Base-by-base conservation (phyloP, 2,888 invertebrate genomes). In the Zonitis immaculata region DNA sequence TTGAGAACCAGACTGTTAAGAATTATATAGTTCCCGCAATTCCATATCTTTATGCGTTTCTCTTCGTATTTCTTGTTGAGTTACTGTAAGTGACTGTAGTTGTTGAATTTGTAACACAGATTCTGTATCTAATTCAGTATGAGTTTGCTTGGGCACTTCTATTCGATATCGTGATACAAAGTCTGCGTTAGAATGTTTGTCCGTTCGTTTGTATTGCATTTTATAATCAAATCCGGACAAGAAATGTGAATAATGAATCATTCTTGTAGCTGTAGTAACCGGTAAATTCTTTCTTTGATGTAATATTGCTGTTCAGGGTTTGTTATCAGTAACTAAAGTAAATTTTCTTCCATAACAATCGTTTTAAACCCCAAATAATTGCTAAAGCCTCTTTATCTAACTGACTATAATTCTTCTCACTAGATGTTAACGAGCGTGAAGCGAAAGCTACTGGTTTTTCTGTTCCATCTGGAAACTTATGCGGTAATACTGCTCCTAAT, bases 401-500 rank as follows among this genome's bases (percentile, higher is more conserved):
- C 9, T 27, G 27, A 1, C 27, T 27, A 3, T 27, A 27, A 27
- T 27, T 52, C 35, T 61, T 63, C 20, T 27, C 51, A 12, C 26
- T 14, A 20, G 45, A 46, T 46, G 51, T 60, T n/a, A n/a, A n/a
- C n/a, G n/a, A n/a, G n/a, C n/a, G n/a, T n/a, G n/a, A n/a, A n/a
- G n/a, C n/a, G n/a, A n/a, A n/a, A n/a, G n/a, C n/a, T n/a, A n/a
- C n/a, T n/a, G n/a, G n/a, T n/a, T 26, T 11, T 44, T 73, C 69
- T 26, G 58, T 54, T 9, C 67, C 66, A 60, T 72, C 65, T 47
- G 58, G 58, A 46, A 63, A 59, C 32, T 60, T 62, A 44, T 69
- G 65, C 14, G 63, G 65, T 46, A 69, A 55, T 3, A 73, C 69
- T 9, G 70, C 64, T 8, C 70, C 71, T 32, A 69, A 45, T 25